A percentile compares a stretch with the other conserved stretches of the same genome.
phyloP scores from a whole-genome alignment of 2,797 vertebrate genomes.

The Chromis chromis region DNA sequence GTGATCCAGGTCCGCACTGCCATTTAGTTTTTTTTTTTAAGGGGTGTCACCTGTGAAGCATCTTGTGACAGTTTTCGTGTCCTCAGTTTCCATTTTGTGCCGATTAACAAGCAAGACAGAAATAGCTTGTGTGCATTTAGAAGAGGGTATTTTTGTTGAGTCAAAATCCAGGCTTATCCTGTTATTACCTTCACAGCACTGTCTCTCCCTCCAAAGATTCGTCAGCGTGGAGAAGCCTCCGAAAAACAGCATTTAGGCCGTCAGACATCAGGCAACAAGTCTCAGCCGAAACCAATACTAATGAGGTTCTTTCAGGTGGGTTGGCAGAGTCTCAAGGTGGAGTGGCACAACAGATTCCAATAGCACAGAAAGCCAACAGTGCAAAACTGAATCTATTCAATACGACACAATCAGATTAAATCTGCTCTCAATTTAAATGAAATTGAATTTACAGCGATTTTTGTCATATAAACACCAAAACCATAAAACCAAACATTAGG shows the following conservation, averaged over 20 bases:
- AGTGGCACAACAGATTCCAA: conserved; percentile 25
- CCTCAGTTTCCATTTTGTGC: conserved; percentile 29
- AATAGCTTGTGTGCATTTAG: conserved; percentile 46
- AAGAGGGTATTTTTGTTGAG: conserved; percentile 47
- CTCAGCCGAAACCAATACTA: conserved; percentile 57
- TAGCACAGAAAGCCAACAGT: conserved; percentile 9
- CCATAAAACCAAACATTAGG: too few relatives aligned
- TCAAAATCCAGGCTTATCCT: conserved; percentile 58
- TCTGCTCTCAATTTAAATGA: conserved; percentile 3
- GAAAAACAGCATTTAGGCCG: conserved; percentile 40
- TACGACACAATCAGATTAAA: conserved; percentile 29
- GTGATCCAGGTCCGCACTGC: conserved; percentile 47
- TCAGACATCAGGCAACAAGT: conserved; percentile 51
- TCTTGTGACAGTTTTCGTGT: conserved; percentile 13
- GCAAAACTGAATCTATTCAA: conserved; percentile 19
- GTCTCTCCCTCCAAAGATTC: conserved; percentile 20
- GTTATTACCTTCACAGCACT: conserved; percentile 45
- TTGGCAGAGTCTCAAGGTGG: conserved; percentile 43
- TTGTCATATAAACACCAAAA: background rate
- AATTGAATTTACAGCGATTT: conserved; percentile 5
- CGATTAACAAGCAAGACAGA: conserved; percentile 38
- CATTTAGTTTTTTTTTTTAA: conserved; percentile 57
- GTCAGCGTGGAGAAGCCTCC: conserved; percentile 38
- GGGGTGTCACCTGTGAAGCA: conserved; percentile 32
- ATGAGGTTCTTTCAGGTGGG: conserved; percentile 61